Percentiles rank a stretch among this genome's conserved stretches.
Evolutionary conservation across 2,797 vertebrate genomes (phyloP).

Genomic region (Eremophila alpestris): DNA sequence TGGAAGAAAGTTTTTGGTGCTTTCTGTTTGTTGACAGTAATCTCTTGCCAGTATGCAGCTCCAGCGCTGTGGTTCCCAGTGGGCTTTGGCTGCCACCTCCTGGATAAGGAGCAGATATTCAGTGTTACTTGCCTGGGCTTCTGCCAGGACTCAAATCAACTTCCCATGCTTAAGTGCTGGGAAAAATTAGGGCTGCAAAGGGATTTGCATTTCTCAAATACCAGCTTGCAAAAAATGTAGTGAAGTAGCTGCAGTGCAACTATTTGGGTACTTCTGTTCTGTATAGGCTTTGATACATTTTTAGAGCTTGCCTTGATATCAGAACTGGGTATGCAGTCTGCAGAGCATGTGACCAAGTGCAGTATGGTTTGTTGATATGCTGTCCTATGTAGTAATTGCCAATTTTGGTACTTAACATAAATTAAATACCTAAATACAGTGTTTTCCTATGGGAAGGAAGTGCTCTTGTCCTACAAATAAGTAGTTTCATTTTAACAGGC

Average conservation of each 20-base stretch:
- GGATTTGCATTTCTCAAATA: constrained; percentile 2
- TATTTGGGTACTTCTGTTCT: not conserved
- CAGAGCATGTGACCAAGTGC: not conserved
- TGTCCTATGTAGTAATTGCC: not conserved
- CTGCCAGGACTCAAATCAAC: not conserved
- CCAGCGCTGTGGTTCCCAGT: not conserved
- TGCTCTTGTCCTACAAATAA: not conserved
- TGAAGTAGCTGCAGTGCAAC: not conserved
- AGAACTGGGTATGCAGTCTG: not conserved
- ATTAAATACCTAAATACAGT: not conserved
- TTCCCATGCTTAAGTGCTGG: not conserved
- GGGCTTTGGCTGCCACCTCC: constrained; percentile 40
- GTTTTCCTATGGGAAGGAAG: not conserved
- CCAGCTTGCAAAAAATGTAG: not conserved
- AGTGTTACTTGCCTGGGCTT: not conserved
- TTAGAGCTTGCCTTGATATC: not conserved
- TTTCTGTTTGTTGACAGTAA: not conserved
- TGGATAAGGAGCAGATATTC: not conserved
- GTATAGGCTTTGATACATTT: not conserved
- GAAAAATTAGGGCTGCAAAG: not conserved
- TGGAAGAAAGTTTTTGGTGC: not conserved
- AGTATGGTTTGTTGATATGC: not conserved
- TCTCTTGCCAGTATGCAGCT: not conserved
- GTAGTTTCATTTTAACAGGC: not conserved
- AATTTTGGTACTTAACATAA: not conserved